A percentile compares a stretch with the other conserved stretches of the same genome.
phyloP scores from a whole-genome alignment of 1,140 invertebrate species.

The Mamestra configurata region DNA sequence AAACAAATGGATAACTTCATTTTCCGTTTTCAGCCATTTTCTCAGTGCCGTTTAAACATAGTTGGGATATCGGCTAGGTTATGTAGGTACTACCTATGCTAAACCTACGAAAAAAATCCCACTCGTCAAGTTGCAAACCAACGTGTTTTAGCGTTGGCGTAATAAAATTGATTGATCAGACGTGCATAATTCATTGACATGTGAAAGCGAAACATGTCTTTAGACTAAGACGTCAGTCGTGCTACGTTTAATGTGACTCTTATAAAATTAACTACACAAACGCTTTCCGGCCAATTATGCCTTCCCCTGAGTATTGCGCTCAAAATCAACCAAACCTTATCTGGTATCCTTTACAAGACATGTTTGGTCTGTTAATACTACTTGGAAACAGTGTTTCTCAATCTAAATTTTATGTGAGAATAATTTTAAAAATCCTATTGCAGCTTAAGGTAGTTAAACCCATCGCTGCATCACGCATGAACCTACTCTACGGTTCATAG shows the following conservation, averaged over 20 bases:
- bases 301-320: constrained; percentile 15
- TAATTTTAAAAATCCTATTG: too few species aligned
- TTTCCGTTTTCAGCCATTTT: too few species aligned
- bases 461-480: too few species aligned
- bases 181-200: neutral
- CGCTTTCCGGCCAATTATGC: constrained; percentile 17
- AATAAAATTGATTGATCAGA: constrained; percentile 3
- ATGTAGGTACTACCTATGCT: too few species aligned
- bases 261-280: constrained; percentile 22
- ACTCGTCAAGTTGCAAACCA: neutral
- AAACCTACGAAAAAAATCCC: too few species aligned
- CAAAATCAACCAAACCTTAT: constrained; percentile 1
- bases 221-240: neutral
- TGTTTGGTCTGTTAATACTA: neutral
- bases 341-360: constrained; percentile 7
- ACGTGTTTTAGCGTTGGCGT: neutral
- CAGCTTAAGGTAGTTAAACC: too few species aligned
- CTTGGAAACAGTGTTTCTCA: constrained; percentile 11
- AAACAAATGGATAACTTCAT: too few species aligned
- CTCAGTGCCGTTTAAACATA: too few species aligned
- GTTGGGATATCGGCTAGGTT: too few species aligned
- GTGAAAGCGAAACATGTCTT: constrained; percentile 33
- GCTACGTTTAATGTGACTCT: neutral
- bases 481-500: too few species aligned
- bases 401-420: neutral